Conservation (phyloP, 2,888 invertebrate genomes). For the Drosophila helvetica region DNA sequence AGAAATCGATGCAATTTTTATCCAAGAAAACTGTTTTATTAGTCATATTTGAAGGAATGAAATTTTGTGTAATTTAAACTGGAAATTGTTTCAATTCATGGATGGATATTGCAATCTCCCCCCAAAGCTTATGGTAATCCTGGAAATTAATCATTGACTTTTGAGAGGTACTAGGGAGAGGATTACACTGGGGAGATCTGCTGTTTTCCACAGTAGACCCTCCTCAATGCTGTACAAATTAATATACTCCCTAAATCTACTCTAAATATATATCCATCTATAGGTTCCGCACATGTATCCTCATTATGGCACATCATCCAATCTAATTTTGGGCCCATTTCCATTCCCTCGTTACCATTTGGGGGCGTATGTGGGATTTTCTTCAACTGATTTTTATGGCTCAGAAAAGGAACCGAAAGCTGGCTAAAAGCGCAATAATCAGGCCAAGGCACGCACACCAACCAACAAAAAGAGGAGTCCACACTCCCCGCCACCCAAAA, state of each 20-base stretch:
- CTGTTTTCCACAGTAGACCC: not conserved
- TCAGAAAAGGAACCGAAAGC: slow-evolving; percentile 21
- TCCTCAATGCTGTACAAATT: slow-evolving; percentile 8
- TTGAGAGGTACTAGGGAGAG: too few relatives aligned
- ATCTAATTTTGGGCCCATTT: slow-evolving; percentile 64
- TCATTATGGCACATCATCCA: slow-evolving; percentile 77
- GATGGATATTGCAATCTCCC: not conserved
- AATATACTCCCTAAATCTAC: slow-evolving; percentile 7
- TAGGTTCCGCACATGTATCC: slow-evolving; percentile 48
- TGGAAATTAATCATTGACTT: not conserved
- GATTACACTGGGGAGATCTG: not conserved
- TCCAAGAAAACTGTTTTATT: not conserved
- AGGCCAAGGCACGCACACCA: slow-evolving; percentile 60
- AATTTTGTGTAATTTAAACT: too few relatives aligned
- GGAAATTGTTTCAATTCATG: not conserved
- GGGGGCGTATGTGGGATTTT: slow-evolving; percentile 56
- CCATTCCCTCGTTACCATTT: slow-evolving; percentile 50
- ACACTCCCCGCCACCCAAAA: slow-evolving; percentile 3
- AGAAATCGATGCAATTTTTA: not conserved
- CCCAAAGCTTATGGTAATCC: not conserved
- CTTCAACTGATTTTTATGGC: slow-evolving; percentile 72
- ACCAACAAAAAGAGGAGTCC: slow-evolving; percentile 14
- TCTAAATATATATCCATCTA: not conserved
- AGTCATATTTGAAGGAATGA: not conserved
- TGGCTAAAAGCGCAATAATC: slow-evolving; percentile 71